A percentile compares a stretch with the other conserved stretches of the same genome.
Evolutionary conservation across 1,140 invertebrate species (phyloP).

Genomic region (Carcinoscorpius rotundicauda): DNA sequence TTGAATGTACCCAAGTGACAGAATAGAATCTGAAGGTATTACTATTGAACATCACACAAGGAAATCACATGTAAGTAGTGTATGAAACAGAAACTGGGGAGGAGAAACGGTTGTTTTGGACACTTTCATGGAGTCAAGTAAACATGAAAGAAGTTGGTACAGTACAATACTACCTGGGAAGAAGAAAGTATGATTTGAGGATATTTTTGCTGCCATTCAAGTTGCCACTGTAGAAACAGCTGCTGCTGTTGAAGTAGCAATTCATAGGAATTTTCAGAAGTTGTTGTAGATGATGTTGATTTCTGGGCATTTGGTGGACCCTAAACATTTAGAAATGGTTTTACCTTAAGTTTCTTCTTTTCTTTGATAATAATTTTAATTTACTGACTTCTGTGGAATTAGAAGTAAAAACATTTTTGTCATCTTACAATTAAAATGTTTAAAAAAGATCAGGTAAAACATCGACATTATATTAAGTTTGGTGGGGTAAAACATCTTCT

Average conservation of each 20-base stretch:
- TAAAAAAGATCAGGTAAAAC: too few relatives aligned
- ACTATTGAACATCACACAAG: neutral
- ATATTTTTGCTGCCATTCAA: conserved; percentile 65
- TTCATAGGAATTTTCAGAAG: conserved; percentile 73
- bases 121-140: too few relatives aligned
- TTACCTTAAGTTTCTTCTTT: too few relatives aligned
- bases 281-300: too few relatives aligned
- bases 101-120: neutral
- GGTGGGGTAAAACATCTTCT: too few relatives aligned
- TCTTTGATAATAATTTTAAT: too few relatives aligned
- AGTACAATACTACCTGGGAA: conserved; percentile 19
- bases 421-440: too few relatives aligned
- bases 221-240: conserved; percentile 75
- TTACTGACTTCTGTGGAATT: too few relatives aligned
- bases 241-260: conserved; percentile 86
- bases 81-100: neutral
- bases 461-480: too few relatives aligned
- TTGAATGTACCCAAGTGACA: neutral
- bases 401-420: too few relatives aligned
- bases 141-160: neutral
- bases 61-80: neutral
- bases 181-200: conserved; percentile 61
- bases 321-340: conserved; percentile 26
- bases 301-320: conserved; percentile 78
- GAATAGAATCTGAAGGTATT: neutral